phyloP scores from a whole-genome alignment of 2,888 invertebrate genomes.

The Tholera decimalis region DNA sequence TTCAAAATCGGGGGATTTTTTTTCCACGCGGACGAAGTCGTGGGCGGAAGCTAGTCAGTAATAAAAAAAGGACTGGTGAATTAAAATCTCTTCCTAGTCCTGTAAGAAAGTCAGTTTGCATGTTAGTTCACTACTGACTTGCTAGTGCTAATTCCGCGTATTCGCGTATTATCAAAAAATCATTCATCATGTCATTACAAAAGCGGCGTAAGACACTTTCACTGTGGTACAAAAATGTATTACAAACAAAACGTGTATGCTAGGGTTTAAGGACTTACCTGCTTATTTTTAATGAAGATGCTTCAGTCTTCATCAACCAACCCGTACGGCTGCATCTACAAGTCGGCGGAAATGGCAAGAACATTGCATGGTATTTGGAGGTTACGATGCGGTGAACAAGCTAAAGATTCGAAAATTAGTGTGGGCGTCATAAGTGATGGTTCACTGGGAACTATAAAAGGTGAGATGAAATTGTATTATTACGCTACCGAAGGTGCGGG shows the following conservation, averaged over 20 bases:
- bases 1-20: no score
- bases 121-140: background rate
- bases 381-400: constrained; percentile 65
- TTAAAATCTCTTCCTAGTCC: no score
- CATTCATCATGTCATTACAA: background rate
- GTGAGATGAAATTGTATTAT: constrained; percentile 65
- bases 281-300: constrained; percentile 20
- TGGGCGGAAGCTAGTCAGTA: no score
- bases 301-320: constrained; percentile 69
- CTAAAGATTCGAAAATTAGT: constrained; percentile 68
- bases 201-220: background rate
- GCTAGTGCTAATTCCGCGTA: no score
- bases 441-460: constrained; percentile 82
- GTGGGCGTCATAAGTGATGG: constrained; percentile 86
- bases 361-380: constrained; percentile 78
- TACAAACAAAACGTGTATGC: no score
- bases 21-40: no score
- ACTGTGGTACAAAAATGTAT: no score
- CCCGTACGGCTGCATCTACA: constrained; percentile 82
- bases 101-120: background rate
- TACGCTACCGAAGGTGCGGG: background rate
- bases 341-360: constrained; percentile 75
- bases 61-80: no score
- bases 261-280: background rate
- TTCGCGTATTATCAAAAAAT: no score